These are phyloP conservation scores for Falco naumanni DNA, from an alignment of 2,797 vertebrate genomes.

Conservation along the genomic window DNA sequence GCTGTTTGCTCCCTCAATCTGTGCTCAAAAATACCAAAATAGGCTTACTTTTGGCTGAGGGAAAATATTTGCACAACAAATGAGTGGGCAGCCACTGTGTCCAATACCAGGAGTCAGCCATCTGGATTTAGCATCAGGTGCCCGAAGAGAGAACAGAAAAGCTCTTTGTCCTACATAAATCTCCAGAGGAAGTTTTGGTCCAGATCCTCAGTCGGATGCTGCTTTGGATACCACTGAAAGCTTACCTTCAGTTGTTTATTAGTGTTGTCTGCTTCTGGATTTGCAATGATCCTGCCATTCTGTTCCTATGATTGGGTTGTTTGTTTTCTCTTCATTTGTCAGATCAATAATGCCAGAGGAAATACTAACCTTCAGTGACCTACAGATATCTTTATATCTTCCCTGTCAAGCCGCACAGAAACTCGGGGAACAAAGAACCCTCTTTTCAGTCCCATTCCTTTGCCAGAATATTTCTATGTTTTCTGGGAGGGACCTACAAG, in stretches of 20 bases:
- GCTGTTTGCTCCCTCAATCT: neutral
- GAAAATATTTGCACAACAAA: conserved; percentile 33
- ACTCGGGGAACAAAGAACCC: conserved; percentile 37
- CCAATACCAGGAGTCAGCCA: neutral
- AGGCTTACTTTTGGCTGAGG: neutral
- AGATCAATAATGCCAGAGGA: conserved; percentile 15
- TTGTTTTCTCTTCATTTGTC: conserved; percentile 45
- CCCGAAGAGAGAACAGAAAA: conserved; percentile 17
- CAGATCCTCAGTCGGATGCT: neutral
- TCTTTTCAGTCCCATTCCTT: conserved; percentile 21
- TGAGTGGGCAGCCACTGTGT: neutral
- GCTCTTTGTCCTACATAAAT: conserved; percentile 16
- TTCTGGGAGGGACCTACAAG: neutral
- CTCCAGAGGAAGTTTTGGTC: conserved; percentile 18
- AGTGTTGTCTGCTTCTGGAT: neutral
- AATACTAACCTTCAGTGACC: conserved; percentile 40
- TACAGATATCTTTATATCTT: conserved; percentile 28
- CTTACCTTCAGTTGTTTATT: conserved; percentile 19
- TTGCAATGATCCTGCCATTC: conserved; percentile 27
- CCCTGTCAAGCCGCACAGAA: neutral
- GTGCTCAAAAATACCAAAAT: neutral
- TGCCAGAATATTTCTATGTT: conserved; percentile 46
- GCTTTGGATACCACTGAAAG: neutral
- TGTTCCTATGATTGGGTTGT: neutral
- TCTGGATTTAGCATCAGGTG: conserved; percentile 50